Evolutionary conservation across 2,113 vertebrate species (phyloP), one percentile per base, ranked within the genome.

Genomic region (Ceratotherium simum): DNA sequence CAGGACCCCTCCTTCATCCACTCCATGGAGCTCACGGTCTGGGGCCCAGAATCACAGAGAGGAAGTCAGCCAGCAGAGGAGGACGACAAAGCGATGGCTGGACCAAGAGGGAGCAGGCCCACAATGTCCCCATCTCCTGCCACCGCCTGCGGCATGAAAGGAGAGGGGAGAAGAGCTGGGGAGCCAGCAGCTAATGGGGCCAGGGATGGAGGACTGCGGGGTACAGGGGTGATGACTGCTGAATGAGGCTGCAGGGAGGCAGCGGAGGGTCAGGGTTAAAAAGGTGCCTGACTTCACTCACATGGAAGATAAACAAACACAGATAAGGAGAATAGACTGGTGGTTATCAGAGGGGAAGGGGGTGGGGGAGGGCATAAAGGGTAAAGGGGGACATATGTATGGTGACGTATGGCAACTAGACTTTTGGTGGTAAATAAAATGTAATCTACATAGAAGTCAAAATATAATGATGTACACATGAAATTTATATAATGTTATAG

Each of bases 101-200:
- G 18, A 29, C 14, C 3, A 27, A 39, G 70, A 58, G 79, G 25
- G 12, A 60, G 67, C 48, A 31, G 36, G 36, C 23, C 21, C 1
- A 4, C 31, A 16, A 11, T 1, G 0, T 9, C 1, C 46, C 14
- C 8, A 1, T 1, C 31, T 23, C 39, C 18, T 1, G 51, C 18
- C 11, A 6, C 23, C 3, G 64, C 46, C 64, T 70, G n/a, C 2
- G 2, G 88, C 36, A 10, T 17, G 78, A 51, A 14, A 96, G 51
- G 25, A 46, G 48, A 23, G 6, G 4, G 48, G n/a, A 23, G 17
- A 29, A 69, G 62, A n/a, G 54, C 29, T 0, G 20, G 33, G 18
- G 39, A 18, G n/a, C 70, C 36, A 29, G 81, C 13, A 42, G 91
- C 20, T 3, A 9, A 5, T 10, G 5, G 78, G 82, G 51, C 20